Conservation (phyloP, 2,113 vertebrate genomes). For the human (Homo sapiens) region DNA sequence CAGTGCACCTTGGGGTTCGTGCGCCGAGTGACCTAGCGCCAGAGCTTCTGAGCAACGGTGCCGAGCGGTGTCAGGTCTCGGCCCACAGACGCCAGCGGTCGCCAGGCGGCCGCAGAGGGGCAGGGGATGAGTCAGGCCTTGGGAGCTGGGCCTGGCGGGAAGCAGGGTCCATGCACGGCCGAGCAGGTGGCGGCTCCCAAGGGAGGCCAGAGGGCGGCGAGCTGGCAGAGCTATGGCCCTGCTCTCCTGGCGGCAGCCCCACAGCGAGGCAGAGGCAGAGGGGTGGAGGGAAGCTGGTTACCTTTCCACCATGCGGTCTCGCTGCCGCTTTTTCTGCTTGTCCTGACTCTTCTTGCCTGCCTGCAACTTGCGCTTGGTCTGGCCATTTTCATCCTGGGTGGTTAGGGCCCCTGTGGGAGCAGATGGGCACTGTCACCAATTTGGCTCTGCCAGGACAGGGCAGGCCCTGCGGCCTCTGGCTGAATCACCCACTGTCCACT, state of each 20-base stretch:
- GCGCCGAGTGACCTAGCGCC: slow-evolving; percentile 60
- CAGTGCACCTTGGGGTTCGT: slow-evolving; percentile 71
- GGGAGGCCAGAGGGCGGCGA: slow-evolving; percentile 73
- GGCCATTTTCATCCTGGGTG: slow-evolving; percentile 84
- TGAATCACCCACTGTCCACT: slow-evolving; percentile 17
- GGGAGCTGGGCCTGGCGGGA: slow-evolving; percentile 70
- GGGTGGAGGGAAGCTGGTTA: slow-evolving; percentile 73
- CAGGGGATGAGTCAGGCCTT: slow-evolving; percentile 63
- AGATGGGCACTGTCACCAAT: background rate
- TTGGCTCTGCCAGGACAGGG: background rate
- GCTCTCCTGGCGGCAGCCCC: slow-evolving; percentile 61
- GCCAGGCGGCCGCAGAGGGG: slow-evolving; percentile 65
- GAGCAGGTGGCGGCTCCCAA: slow-evolving; percentile 68
- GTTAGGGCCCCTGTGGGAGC: slow-evolving; percentile 71
- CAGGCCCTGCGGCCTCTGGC: slow-evolving; percentile 18
- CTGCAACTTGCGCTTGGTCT: slow-evolving; percentile 84
- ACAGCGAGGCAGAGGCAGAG: slow-evolving; percentile 57
- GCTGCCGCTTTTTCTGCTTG: slow-evolving; percentile 88
- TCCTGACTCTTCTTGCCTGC: slow-evolving; percentile 82
- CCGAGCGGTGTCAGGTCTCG: slow-evolving; percentile 65
- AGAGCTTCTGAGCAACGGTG: slow-evolving; percentile 72
- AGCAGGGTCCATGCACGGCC: slow-evolving; percentile 79
- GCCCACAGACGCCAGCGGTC: slow-evolving; percentile 64
- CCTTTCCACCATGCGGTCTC: slow-evolving; percentile 94
- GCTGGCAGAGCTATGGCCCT: slow-evolving; percentile 62